Conservation (phyloP, 2,797 vertebrate species). For the Acipenser ruthenus region DNA sequence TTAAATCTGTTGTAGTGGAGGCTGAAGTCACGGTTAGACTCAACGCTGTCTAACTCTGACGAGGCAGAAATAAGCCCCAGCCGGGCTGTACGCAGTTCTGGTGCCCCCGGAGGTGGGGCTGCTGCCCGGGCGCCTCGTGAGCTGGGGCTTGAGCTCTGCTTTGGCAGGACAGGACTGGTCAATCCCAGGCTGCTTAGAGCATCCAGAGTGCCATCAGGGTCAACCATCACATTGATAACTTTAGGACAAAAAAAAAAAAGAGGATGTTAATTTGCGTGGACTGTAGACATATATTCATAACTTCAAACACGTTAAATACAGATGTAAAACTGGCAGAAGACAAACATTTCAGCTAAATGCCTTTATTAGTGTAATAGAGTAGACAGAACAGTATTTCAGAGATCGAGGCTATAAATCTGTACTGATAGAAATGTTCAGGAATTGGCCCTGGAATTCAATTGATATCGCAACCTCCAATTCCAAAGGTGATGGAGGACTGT, state of each 20-base stretch:
- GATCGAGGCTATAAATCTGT: too few species aligned
- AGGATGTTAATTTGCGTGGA: neutral
- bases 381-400: neutral
- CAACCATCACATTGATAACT: slow-evolving; percentile 97
- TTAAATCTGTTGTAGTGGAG: slow-evolving; percentile 74
- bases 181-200: slow-evolving; percentile 80
- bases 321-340: neutral
- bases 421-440: too few species aligned
- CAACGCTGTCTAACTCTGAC: slow-evolving; percentile 47
- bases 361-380: neutral
- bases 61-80: slow-evolving; percentile 39
- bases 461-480: too few species aligned
- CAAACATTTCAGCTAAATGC: neutral
- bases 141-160: slow-evolving; percentile 57
- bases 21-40: slow-evolving; percentile 62
- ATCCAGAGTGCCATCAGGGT: slow-evolving; percentile 91
- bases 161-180: slow-evolving; percentile 63
- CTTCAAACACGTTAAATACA: too few species aligned
- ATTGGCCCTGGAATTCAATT: too few species aligned
- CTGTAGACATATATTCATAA: neutral
- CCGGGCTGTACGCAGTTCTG: slow-evolving; percentile 44
- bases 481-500: too few species aligned
- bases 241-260: slow-evolving; percentile 7
- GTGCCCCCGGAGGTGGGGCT: slow-evolving; percentile 37
- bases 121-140: slow-evolving; percentile 46